Percentiles rank a stretch among this genome's conserved stretches.
These are phyloP conservation scores for Megathymus violae DNA, from an alignment of 1,140 invertebrate species.

Conservation along the genomic window DNA sequence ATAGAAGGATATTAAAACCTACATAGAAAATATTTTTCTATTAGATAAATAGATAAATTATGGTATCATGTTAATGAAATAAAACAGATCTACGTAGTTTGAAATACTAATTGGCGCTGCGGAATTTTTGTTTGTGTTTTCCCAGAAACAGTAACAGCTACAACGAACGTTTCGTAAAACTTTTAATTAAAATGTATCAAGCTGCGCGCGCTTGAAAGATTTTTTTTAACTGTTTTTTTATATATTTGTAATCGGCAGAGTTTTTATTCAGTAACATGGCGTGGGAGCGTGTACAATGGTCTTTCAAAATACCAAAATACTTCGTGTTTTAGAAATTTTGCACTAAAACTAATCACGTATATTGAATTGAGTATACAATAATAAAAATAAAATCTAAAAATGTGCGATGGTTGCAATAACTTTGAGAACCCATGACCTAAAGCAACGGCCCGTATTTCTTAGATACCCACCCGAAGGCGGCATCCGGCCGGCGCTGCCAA, in stretches of 20 bases:
- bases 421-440: conserved; percentile 46
- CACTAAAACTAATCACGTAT: too few relatives aligned
- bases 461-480: conserved; percentile 38
- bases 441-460: conserved; percentile 61
- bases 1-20: too few relatives aligned
- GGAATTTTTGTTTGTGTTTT: conserved; percentile 52
- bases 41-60: too few relatives aligned
- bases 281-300: too few relatives aligned
- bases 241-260: conserved; percentile 60
- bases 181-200: conserved; percentile 80
- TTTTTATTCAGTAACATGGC: neutral
- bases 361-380: too few relatives aligned
- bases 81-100: conserved; percentile 11
- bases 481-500: conserved; percentile 57
- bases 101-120: conserved; percentile 31
- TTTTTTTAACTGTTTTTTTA: conserved; percentile 62
- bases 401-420: neutral
- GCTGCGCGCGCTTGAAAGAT: conserved; percentile 55
- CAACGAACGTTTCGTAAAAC: conserved; percentile 61
- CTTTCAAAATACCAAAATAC: too few relatives aligned
- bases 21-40: too few relatives aligned
- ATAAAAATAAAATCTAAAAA: too few relatives aligned
- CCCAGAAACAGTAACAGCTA: conserved; percentile 46
- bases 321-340: too few relatives aligned
- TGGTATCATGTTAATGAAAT: neutral